A percentile compares a stretch with the other conserved stretches of the same genome.
These are phyloP conservation scores for Nothobranchius kuhntae DNA, from an alignment of 2,113 vertebrate species.

Conservation along the genomic window DNA sequence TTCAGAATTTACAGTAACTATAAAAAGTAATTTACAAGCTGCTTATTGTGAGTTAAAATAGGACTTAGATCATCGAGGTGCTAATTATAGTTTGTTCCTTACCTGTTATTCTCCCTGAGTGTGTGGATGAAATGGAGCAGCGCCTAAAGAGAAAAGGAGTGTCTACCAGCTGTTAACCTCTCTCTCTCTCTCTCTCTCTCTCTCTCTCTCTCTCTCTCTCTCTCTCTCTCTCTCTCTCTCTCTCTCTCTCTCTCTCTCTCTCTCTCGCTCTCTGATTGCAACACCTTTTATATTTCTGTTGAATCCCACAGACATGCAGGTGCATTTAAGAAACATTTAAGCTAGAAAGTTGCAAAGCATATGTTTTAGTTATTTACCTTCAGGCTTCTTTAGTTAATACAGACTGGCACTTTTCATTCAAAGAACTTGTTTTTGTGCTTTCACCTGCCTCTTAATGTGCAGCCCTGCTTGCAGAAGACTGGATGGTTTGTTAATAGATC, in stretches of 20 bases:
- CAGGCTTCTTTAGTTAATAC: not conserved
- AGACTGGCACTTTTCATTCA: too few species aligned
- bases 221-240: conserved; percentile 20
- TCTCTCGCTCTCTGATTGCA: conserved; percentile 38
- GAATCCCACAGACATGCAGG: conserved; percentile 8
- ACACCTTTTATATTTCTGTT: conserved; percentile 20
- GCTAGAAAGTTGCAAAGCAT: too few species aligned
- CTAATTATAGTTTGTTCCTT: conserved; percentile 35
- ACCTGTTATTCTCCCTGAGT: conserved; percentile 50
- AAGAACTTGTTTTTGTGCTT: not conserved
- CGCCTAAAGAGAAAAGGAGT: conserved; percentile 50
- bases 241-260: conserved; percentile 21
- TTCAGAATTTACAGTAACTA: not conserved
- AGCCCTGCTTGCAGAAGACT: too few species aligned
- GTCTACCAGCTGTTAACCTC: conserved; percentile 8
- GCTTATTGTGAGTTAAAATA: not conserved
- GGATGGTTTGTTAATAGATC: too few species aligned
- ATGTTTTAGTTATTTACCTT: not conserved
- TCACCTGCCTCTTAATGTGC: too few species aligned
- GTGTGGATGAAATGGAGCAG: conserved; percentile 19
- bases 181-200: conserved; percentile 34
- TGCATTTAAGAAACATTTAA: not conserved
- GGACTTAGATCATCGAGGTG: not conserved
- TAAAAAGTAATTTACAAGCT: not conserved
- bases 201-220: conserved; percentile 13